Conservation (phyloP, 2,888 invertebrate genomes). For the Portevinia maculata region DNA sequence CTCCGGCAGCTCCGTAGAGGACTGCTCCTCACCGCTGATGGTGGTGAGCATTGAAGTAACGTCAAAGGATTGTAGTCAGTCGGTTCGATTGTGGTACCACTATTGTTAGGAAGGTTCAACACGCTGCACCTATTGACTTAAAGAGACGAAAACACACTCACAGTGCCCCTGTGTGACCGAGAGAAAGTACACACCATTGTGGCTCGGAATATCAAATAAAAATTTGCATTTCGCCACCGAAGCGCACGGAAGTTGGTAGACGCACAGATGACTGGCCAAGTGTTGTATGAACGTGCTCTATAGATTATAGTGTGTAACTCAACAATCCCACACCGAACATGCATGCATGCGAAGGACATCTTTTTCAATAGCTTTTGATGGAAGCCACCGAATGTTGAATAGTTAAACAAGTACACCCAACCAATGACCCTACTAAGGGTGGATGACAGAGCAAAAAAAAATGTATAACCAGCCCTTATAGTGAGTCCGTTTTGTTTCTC, state of each 20-base stretch:
- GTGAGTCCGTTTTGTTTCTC: constrained; percentile 58
- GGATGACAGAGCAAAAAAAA: constrained; percentile 21
- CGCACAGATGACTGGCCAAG: constrained; percentile 23
- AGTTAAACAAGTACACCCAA: constrained; percentile 24
- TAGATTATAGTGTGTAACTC: constrained; percentile 7
- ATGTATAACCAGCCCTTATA: constrained; percentile 36
- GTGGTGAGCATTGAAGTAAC: constrained; percentile 28
- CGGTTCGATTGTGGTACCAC: constrained; percentile 67
- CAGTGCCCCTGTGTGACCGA: constrained; percentile 33
- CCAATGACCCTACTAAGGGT: constrained; percentile 25
- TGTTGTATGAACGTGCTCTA: constrained; percentile 4
- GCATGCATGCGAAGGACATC: constrained; percentile 27
- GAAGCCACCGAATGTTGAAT: constrained; percentile 24
- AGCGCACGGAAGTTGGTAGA: constrained; percentile 30
- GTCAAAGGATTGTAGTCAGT: constrained; percentile 64
- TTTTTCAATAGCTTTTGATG: background rate
- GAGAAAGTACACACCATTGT: constrained; percentile 59
- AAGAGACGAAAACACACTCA: constrained; percentile 47
- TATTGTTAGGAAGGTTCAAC: constrained; percentile 52
- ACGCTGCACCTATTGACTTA: constrained; percentile 70
- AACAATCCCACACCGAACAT: constrained; percentile 13
- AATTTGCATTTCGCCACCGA: constrained; percentile 70
- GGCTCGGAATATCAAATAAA: constrained; percentile 70
- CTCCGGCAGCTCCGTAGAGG: constrained; percentile 23
- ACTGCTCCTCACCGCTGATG: constrained; percentile 8